Percentiles rank a stretch among this genome's conserved stretches.
These are phyloP conservation scores for Drosophila suzukii DNA, from an alignment of 1,140 invertebrate species.

Conservation along the genomic window DNA sequence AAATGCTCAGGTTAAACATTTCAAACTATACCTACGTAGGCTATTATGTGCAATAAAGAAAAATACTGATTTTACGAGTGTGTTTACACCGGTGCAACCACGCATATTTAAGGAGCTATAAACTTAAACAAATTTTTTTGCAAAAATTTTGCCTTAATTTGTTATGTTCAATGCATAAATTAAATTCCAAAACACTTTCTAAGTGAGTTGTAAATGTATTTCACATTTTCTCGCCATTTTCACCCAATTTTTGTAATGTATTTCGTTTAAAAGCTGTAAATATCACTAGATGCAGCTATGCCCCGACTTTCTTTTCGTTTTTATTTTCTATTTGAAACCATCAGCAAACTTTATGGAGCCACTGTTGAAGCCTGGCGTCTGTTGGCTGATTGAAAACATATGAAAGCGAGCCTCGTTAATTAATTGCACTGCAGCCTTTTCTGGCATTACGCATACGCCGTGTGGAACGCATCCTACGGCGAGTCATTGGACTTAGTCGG, in stretches of 20 bases:
- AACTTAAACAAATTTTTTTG: neutral
- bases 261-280: slow-evolving; percentile 6
- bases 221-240: slow-evolving; percentile 1
- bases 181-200: neutral
- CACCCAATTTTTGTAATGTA: neutral
- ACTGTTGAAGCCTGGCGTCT: slow-evolving; percentile 27
- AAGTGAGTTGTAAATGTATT: slow-evolving; percentile 1
- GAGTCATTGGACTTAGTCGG: slow-evolving; percentile 9
- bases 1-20: neutral
- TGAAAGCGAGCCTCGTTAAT: slow-evolving; percentile 39
- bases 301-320: neutral
- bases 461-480: slow-evolving; percentile 35
- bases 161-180: neutral
- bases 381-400: slow-evolving; percentile 32
- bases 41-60: neutral
- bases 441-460: slow-evolving; percentile 64
- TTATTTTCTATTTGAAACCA: neutral
- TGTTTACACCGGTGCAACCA: neutral
- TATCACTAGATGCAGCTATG: slow-evolving; percentile 14
- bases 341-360: slow-evolving; percentile 16
- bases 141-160: neutral
- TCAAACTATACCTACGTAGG: neutral
- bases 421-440: slow-evolving; percentile 40
- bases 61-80: neutral
- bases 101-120: neutral